phyloP scores from a whole-genome alignment of 2,888 invertebrate genomes.

The Ophioninae sp. region DNA sequence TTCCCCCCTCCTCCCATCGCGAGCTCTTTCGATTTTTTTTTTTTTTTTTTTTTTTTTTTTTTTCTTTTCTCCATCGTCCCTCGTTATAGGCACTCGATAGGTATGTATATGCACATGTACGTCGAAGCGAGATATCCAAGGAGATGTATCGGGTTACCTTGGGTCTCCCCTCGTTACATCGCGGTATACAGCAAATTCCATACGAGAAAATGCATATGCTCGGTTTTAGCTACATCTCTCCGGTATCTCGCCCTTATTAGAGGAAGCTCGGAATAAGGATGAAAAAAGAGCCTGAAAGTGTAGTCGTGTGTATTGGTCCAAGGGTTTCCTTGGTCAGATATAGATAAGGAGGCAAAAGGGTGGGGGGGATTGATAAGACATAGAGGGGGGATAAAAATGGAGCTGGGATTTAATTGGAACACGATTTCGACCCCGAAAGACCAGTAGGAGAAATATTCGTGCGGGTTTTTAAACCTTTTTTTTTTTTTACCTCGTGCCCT shows the following conservation, averaged over 20 bases:
- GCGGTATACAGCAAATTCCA: constrained; percentile 53
- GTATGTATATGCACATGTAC: constrained; percentile 19
- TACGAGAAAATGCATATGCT: constrained; percentile 56
- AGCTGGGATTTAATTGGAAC: constrained; percentile 76
- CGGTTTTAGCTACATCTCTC: constrained; percentile 36
- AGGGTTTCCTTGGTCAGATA: constrained; percentile 39
- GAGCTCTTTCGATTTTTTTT: constrained; percentile 1
- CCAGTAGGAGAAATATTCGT: constrained; percentile 74
- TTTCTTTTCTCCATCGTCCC: constrained; percentile 41
- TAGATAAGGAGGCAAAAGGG: constrained; percentile 45
- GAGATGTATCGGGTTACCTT: constrained; percentile 53
- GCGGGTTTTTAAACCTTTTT: constrained; percentile 38
- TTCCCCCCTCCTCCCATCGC: background rate
- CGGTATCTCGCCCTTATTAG: constrained; percentile 62
- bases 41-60: constrained; percentile 20
- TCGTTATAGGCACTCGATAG: constrained; percentile 50
- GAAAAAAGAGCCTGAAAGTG: constrained; percentile 21
- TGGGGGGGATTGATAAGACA: background rate
- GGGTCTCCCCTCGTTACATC: constrained; percentile 33
- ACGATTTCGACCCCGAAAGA: constrained; percentile 79
- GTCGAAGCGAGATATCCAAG: constrained; percentile 40
- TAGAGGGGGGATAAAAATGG: constrained; percentile 59
- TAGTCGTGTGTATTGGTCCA: background rate
- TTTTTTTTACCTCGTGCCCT: constrained; percentile 15
- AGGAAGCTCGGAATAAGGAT: constrained; percentile 45